These are phyloP conservation scores for Micronycteris hirsuta DNA, from an alignment of 2,113 vertebrate species.

Conservation along the genomic window DNA sequence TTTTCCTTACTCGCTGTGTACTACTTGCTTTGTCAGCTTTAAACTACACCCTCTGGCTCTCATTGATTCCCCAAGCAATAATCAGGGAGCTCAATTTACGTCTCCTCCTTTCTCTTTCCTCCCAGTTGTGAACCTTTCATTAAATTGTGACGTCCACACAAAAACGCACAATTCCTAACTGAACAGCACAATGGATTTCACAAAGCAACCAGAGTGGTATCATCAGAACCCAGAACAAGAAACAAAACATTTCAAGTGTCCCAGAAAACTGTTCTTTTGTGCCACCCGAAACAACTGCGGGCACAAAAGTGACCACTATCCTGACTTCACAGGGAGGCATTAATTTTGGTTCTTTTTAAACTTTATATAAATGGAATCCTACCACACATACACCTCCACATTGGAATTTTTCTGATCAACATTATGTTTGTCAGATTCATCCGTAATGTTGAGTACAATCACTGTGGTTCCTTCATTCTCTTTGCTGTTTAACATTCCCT, in stretches of 20 bases:
- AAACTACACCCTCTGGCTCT: neutral
- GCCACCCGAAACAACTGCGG: neutral
- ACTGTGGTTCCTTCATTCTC: neutral
- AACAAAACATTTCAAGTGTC: neutral
- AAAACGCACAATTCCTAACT: neutral
- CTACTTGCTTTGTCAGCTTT: neutral
- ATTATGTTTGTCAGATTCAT: rapidly evolving
- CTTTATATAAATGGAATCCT: neutral
- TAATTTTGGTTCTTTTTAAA: neutral
- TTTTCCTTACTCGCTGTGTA: neutral
- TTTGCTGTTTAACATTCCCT: rapidly evolving
- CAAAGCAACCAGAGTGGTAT: neutral
- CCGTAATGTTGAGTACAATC: too few relatives aligned
- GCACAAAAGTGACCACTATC: neutral
- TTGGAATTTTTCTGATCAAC: neutral
- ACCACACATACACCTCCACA: too few relatives aligned
- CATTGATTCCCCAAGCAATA: neutral
- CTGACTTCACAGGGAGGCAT: neutral
- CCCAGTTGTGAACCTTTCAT: neutral
- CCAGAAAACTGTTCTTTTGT: neutral
- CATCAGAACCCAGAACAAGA: neutral
- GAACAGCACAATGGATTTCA: neutral
- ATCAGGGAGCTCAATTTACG: neutral
- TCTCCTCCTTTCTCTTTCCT: neutral
- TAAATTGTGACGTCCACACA: neutral